phyloP scores from a whole-genome alignment of 2,113 vertebrate species.

The Zeus faber region DNA sequence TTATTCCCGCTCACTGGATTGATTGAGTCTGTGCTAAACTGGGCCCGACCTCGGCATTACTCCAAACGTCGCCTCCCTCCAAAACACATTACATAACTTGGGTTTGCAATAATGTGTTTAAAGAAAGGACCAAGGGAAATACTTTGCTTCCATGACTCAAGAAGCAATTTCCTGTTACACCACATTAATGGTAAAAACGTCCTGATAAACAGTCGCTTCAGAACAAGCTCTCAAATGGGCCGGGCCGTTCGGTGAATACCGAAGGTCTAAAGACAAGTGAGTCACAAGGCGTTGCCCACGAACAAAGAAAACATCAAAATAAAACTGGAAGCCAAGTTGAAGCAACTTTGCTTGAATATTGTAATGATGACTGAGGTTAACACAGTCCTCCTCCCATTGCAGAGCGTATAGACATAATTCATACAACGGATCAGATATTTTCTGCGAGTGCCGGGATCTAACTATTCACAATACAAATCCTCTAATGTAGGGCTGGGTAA shows the following conservation, averaged over 20 bases:
- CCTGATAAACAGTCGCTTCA: neutral
- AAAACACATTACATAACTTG: no score
- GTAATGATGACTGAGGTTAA: no score
- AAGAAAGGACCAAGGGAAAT: no score
- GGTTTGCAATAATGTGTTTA: no score
- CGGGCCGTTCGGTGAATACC: neutral
- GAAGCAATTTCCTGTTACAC: no score
- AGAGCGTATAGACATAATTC: neutral
- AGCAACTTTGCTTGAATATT: no score
- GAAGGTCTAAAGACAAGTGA: constrained; percentile 12
- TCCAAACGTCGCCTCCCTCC: no score
- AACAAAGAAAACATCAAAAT: constrained; percentile 21
- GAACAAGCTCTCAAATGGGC: neutral
- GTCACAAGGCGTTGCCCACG: constrained; percentile 25
- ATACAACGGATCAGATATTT: constrained; percentile 8
- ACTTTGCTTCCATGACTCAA: no score
- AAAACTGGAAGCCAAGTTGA: constrained; percentile 22
- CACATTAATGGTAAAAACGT: neutral
- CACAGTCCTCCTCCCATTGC: neutral
- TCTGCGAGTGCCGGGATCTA: neutral
- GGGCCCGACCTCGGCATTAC: no score
- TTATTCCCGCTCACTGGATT: no score
- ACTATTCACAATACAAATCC: neutral
- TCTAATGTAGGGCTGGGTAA: no score
- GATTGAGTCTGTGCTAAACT: no score